phyloP scores from a whole-genome alignment of 2,888 invertebrate species.

The Frankliniella intonsa region DNA sequence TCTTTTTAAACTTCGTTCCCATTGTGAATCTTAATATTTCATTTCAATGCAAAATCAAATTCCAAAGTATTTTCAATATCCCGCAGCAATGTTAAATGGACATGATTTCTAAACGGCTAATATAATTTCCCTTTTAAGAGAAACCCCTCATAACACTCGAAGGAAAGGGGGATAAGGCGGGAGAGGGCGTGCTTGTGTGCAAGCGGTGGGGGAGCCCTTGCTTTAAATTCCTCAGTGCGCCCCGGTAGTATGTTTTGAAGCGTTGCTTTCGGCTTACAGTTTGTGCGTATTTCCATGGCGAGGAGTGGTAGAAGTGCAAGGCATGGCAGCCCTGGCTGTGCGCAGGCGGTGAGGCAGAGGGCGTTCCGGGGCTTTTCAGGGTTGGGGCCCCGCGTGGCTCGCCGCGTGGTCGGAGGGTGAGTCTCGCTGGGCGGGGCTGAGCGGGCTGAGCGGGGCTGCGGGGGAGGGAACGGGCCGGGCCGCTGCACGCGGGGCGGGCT shows the following conservation, averaged over 20 bases:
- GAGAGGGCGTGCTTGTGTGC: not conserved
- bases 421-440: not conserved
- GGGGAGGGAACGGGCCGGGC: not conserved
- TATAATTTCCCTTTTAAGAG: not conserved
- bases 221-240: conserved; percentile 13
- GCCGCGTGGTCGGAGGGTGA: not conserved
- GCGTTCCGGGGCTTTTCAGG: conserved; percentile 23
- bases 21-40: too few relatives aligned
- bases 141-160: not conserved
- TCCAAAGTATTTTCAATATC: too few relatives aligned
- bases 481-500: conserved; percentile 13
- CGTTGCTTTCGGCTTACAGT: conserved; percentile 19
- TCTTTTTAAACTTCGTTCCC: too few relatives aligned
- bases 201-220: not conserved
- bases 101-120: not conserved
- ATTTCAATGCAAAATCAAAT: too few relatives aligned
- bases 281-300: conserved; percentile 22
- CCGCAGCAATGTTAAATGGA: too few relatives aligned
- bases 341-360: not conserved
- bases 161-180: not conserved
- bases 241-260: conserved; percentile 22
- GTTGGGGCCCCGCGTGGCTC: not conserved
- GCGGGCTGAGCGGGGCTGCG: not conserved
- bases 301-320: not conserved
- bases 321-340: not conserved